Base-by-base conservation (phyloP, 92 coral and sea anemone genomes). In the Bergia puertoricense region DNA sequence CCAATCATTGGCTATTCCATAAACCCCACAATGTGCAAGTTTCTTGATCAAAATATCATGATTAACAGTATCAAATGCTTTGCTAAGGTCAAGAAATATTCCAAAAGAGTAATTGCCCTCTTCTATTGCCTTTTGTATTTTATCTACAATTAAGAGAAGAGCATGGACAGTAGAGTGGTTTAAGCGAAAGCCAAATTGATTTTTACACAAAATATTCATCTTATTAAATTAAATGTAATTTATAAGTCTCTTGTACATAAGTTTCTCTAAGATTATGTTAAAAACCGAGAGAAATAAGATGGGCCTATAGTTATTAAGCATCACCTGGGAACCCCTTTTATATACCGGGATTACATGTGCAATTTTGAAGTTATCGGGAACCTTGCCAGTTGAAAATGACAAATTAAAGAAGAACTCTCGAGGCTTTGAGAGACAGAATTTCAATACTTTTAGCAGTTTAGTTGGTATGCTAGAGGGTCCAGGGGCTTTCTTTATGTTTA, bases 131-230 rank as follows among this genome's bases (percentile, higher is more conserved):
- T 39, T 79, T 71, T 79, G 90, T 30, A 80, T 88, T 88, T 79
- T 88, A 68, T 88, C 90, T 41, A 46, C 66, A 75, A 80, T 80
- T 62, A 80, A 54, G 68, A 80, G 72, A 80, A 23, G 38, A 39
- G 89, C 89, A 86, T 86, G 89, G 18, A 39, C 38, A 23, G 86
- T 88, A 56, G 86, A 79, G 79, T 88, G 90, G 8, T 80, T 59
- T 39, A 59, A 13, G 22, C 90, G 90, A 80, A 88, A 88, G 73
- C 90, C 90, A 88, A 74, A 88, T 80, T 88, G 86, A 48, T 62
- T 73, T n/a, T 88, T 41, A 37, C 39, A 80, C 13, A 88, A 59
- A 5, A 86, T 51, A 20, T 86, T 23, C 42, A 8, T 43, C 50
- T 74, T 86, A 44, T 75, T 79, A 16, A n/a, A n/a, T n/a, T n/a